These are phyloP conservation scores for Atta texana DNA, from an alignment of 1,140 invertebrate genomes.

Conservation along the genomic window DNA sequence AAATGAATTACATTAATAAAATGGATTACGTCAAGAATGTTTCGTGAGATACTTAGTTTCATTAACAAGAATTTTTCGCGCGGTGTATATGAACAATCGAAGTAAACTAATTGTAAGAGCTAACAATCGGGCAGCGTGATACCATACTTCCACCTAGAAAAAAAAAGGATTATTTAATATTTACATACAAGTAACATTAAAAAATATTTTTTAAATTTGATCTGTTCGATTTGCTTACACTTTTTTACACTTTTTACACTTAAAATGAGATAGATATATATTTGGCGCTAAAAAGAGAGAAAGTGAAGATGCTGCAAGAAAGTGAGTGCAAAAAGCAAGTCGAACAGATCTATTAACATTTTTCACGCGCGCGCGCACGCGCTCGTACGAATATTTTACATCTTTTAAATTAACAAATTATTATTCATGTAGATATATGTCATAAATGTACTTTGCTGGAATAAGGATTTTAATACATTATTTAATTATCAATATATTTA, in stretches of 20 bases:
- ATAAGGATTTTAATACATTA: too few relatives aligned
- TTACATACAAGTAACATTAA: background rate
- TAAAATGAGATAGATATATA: too few relatives aligned
- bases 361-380: background rate
- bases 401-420: background rate
- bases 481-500: too few relatives aligned
- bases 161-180: constrained; percentile 20
- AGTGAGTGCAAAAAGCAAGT: too few relatives aligned
- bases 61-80: constrained; percentile 84
- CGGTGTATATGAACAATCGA: constrained; percentile 83
- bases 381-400: background rate
- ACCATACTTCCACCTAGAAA: constrained; percentile 82
- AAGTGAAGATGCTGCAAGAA: too few relatives aligned
- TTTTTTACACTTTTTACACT: too few relatives aligned
- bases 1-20: constrained; percentile 80
- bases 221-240: too few relatives aligned
- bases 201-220: background rate
- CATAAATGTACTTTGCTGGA: too few relatives aligned
- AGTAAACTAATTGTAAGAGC: constrained; percentile 83
- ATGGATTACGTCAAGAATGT: constrained; percentile 82
- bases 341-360: background rate
- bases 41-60: constrained; percentile 79
- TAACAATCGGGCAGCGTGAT: constrained; percentile 85
- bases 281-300: too few relatives aligned
- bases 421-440: too few relatives aligned